A percentile compares a stretch with the other conserved stretches of the same genome.
Conservation (phyloP, 2,113 vertebrate species). For the Ifrita kowaldi region DNA sequence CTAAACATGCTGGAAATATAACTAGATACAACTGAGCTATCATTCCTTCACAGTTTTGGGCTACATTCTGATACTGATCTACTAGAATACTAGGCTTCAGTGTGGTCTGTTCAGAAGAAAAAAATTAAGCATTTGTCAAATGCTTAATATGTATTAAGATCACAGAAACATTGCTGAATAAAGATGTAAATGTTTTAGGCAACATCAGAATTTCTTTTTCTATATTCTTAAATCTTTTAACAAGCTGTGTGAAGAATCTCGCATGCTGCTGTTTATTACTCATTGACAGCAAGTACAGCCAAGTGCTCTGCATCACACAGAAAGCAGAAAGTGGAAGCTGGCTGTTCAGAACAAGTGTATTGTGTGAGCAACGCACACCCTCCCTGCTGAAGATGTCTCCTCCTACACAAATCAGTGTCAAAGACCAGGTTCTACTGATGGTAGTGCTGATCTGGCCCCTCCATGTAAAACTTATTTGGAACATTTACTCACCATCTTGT, state of each 20-base stretch:
- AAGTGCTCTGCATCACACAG: neutral
- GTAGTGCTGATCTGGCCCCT: neutral
- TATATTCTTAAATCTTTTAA: neutral
- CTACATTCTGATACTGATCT: neutral
- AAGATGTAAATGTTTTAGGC: neutral
- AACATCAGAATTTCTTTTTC: neutral
- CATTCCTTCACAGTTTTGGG: neutral
- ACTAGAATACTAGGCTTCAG: neutral
- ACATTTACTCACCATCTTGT: conserved; percentile 82
- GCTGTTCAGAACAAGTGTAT: neutral
- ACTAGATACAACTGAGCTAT: neutral
- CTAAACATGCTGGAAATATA: neutral
- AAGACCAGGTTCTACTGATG: neutral
- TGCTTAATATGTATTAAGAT: neutral
- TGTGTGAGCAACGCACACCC: neutral
- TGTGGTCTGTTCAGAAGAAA: neutral
- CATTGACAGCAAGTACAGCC: neutral
- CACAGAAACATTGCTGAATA: neutral
- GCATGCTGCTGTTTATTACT: neutral
- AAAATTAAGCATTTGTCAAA: neutral
- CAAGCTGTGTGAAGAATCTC: neutral
- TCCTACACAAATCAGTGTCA: neutral
- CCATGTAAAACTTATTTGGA: neutral
- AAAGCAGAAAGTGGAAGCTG: neutral
- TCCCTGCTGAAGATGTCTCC: neutral